Evolutionary conservation across 2,888 invertebrate genomes (phyloP), one percentile per base, ranked within the genome.

Genomic region (Lochmaea crataegi): DNA sequence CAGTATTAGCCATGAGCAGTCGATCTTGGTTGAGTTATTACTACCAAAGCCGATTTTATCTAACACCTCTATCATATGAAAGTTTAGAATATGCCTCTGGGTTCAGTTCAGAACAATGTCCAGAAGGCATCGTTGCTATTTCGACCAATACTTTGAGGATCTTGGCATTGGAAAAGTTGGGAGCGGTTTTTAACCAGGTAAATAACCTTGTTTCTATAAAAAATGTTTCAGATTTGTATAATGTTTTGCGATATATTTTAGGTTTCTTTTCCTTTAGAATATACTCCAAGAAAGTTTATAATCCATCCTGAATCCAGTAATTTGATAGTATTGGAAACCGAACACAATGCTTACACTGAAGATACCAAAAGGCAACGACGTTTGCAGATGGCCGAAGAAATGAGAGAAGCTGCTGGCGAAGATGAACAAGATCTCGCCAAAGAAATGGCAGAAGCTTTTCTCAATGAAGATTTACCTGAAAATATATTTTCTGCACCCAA

Each of bases 111-210:
- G 99, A 99, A 87, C 99, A 99, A 87, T 99, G 99, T 89, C 97
- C 98, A 0, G 99, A 99, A 87, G 99, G 99, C 79, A 97, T 99
- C 80, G 99, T 99, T 0, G 99, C 99, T 0, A 99, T 99, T 85
- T 97, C 98, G 0, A 96, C 97, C 1, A 99, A 99, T 84, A 99
- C 99, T 0, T 88, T 99, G 67, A 90, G 98, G 83, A 99, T 99
- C 90, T 91, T 99, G 86, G 98, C 99, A 0, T 88, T 99, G 69
- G 99, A 99, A 86, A 99, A 99, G 86, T 88, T 99, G 1, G 99
- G 99, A 0, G 98, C 98, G 0, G 97, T 99, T 2, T 99, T 99
- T 86, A 99, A 99, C 88, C 98, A 98, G 86, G 68, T 68, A 68
- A 18, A 56, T 64, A 67, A 18, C 68, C 65, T 26, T 26, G 38